Evolutionary conservation across 2,888 invertebrate species (phyloP), one percentile per base, ranked within the genome.

Genomic region (Hypomecis punctinalis): DNA sequence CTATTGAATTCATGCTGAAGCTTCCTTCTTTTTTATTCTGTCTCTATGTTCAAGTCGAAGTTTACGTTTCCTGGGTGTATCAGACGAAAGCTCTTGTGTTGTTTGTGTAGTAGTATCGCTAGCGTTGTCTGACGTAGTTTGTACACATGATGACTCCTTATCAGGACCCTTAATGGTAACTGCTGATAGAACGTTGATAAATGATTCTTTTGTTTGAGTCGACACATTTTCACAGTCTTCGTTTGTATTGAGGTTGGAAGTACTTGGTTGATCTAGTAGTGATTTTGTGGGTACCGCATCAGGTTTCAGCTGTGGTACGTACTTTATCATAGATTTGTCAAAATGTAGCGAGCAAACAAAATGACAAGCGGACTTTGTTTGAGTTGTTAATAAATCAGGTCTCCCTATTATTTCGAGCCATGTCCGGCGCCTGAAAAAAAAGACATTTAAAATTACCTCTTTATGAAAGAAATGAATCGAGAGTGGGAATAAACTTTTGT

Each of bases 101-200:
- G 42, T 42, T 42, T 42, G 42, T 10, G 42, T 10, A 42, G 42
- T 42, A 9, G 7, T 42, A 42, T 42, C 10, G 42, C 10, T 42
- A 10, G 9, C 10, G 10, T 42, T 42, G 42, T 42, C 9, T 6
- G 42, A 42, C 10, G 7, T 10, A 9, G 42, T 42, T 10, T 42
- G 42, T 42, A 42, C 42, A 42, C 42, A 42, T 42, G 42, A 42
- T 9, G 42, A 42, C 10, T 42, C 9, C 10, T 48, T 49, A 40
- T 48, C 48, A 96, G 95, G 82, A 94, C 94, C 8, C 42, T 42
- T 42, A 6, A 42, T 42, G 9, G 42, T 42, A 9, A 42, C 10
- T 42, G 42, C 42, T 42, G 42, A 42, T 10, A 42, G 10, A 42
- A 42, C 10, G 10, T 42, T 42, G 9, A 42, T 10, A 9, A 9